Evolutionary conservation across 1,140 invertebrate genomes (phyloP).

Genomic region (Drosophila tropicalis): DNA sequence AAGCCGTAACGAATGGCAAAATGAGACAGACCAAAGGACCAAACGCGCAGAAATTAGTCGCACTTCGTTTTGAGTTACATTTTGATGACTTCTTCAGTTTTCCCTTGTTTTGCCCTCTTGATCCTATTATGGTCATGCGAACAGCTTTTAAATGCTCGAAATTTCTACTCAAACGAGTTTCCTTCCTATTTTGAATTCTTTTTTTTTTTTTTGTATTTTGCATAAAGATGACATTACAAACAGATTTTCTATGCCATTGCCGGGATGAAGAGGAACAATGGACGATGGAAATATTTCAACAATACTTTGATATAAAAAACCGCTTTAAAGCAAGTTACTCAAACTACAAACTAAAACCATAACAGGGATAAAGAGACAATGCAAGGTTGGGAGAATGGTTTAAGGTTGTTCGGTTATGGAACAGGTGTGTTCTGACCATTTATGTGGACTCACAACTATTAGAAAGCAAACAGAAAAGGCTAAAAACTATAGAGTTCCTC

Average conservation of each 20-base stretch:
- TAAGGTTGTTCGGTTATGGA: slow-evolving; percentile 30
- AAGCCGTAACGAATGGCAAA: slow-evolving; percentile 71
- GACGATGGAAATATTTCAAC: slow-evolving; percentile 43
- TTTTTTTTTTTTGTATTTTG: slow-evolving; percentile 60
- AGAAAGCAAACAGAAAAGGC: slow-evolving; percentile 57
- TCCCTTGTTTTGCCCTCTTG: slow-evolving; percentile 16
- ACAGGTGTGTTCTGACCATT: slow-evolving; percentile 42
- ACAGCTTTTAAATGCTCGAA: slow-evolving; percentile 73
- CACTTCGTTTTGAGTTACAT: slow-evolving; percentile 76
- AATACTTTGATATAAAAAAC: slow-evolving; percentile 75
- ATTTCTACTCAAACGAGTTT: slow-evolving; percentile 58
- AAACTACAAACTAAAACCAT: slow-evolving; percentile 60
- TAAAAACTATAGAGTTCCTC: slow-evolving; percentile 31
- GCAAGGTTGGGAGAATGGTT: not conserved
- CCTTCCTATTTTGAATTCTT: slow-evolving; percentile 23
- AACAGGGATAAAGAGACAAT: slow-evolving; percentile 25
- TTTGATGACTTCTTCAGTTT: slow-evolving; percentile 72
- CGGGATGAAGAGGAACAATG: not conserved
- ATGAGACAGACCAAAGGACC: slow-evolving; percentile 48
- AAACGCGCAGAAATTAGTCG: slow-evolving; percentile 68
- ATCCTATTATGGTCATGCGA: slow-evolving; percentile 58
- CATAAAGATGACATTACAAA: slow-evolving; percentile 79
- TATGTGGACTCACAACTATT: slow-evolving; percentile 46
- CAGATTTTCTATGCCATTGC: slow-evolving; percentile 69
- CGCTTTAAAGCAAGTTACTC: slow-evolving; percentile 72